A percentile compares a stretch with the other conserved stretches of the same genome.
Evolutionary conservation across 2,113 vertebrate species (phyloP).

Genomic region (Motacilla alba): DNA sequence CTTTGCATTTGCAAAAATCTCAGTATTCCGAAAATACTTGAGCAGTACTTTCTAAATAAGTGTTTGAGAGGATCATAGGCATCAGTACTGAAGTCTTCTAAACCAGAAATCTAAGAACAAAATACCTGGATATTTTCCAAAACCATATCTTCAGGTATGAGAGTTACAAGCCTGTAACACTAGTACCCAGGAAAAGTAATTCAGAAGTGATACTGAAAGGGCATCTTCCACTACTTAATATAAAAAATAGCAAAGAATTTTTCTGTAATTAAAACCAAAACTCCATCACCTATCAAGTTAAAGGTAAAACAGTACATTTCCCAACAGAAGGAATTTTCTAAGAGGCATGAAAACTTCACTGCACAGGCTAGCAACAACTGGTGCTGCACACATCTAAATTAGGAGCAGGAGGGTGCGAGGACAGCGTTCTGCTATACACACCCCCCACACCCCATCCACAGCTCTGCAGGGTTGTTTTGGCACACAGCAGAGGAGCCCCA

Average conservation of each 20-base stretch:
- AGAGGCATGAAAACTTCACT: not conserved
- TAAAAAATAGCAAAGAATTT: not conserved
- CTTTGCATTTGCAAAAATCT: not conserved
- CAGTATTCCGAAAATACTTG: not conserved
- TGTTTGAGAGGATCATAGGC: not conserved
- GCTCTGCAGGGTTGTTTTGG: not conserved
- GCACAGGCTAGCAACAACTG: not conserved
- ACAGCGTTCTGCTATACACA: not conserved
- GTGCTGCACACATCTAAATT: not conserved
- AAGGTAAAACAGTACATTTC: not conserved
- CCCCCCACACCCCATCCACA: accelerated
- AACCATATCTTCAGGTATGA: not conserved
- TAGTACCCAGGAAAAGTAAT: not conserved
- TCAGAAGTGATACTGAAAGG: not conserved
- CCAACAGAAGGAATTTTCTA: not conserved
- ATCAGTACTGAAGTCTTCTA: not conserved
- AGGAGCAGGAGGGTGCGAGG: not conserved
- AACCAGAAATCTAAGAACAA: not conserved
- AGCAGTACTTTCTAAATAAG: not conserved
- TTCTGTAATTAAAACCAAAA: not conserved
- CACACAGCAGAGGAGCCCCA: not conserved
- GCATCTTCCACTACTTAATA: not conserved
- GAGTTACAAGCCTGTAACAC: not conserved
- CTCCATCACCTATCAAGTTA: not conserved
- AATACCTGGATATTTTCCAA: not conserved